Evolutionary conservation across 2,113 vertebrate genomes (phyloP).

Genomic region (Ctenodactylus gundi): DNA sequence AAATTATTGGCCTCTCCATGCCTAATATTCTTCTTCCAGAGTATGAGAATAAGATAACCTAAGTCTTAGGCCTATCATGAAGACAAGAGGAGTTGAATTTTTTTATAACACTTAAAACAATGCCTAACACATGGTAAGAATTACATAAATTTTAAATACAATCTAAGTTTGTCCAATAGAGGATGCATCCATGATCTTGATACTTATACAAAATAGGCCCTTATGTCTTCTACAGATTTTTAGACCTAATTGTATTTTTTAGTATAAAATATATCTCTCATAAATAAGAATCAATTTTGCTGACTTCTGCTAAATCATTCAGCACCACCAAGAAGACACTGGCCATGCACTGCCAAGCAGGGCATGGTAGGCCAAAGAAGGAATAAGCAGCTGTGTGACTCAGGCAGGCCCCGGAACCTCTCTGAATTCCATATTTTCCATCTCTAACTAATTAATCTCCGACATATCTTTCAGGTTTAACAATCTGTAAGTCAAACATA

Average conservation of each 20-base stretch:
- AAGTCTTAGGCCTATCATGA: neutral
- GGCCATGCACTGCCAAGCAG: rapidly evolving
- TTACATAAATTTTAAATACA: neutral
- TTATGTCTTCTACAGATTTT: conserved; percentile 1
- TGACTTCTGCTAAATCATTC: neutral
- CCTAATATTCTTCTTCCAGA: neutral
- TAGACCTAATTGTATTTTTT: neutral
- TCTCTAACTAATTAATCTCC: neutral
- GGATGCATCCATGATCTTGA: neutral
- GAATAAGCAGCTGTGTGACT: neutral
- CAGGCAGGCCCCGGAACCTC: neutral
- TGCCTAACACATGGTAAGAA: neutral
- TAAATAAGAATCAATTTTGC: neutral
- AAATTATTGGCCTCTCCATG: neutral
- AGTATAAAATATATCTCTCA: neutral
- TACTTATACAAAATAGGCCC: neutral
- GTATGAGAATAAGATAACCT: neutral
- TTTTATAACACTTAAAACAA: neutral
- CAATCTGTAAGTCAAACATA: neutral
- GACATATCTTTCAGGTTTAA: neutral
- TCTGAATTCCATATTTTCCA: neutral
- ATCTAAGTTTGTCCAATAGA: neutral
- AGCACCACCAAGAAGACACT: neutral
- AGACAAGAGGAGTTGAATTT: neutral
- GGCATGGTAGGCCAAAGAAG: neutral